A percentile compares a stretch with the other conserved stretches of the same genome.
phyloP scores from a whole-genome alignment of 2,888 invertebrate genomes.

The Norana najaformis region DNA sequence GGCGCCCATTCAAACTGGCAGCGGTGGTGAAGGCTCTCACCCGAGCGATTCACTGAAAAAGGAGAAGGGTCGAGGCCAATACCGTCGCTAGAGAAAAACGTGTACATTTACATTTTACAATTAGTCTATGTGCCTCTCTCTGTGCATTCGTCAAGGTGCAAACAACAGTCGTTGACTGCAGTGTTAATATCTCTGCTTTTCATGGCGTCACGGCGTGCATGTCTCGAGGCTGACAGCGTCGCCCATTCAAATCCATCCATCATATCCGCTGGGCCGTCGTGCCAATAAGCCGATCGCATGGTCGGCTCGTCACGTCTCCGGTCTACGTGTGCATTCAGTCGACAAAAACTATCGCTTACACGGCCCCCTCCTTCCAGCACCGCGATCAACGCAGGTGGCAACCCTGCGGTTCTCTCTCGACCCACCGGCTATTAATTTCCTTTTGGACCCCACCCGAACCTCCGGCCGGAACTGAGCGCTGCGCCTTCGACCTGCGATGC shows the following conservation, averaged over 20 bases:
- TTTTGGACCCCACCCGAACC: background rate
- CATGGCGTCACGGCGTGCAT: background rate
- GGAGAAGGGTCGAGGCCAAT: too few relatives aligned
- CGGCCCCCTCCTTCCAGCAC: background rate
- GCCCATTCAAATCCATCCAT: background rate
- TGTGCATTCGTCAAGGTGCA: background rate
- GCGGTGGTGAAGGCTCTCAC: too few relatives aligned
- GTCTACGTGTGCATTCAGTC: background rate
- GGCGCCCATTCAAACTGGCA: too few relatives aligned
- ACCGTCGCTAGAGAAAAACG: too few relatives aligned
- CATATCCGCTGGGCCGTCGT: background rate
- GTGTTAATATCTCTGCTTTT: background rate
- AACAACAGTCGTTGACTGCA: background rate
- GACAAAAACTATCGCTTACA: background rate
- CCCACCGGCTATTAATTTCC: slow-evolving; percentile 3
- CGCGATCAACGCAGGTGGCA: background rate
- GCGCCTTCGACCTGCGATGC: background rate
- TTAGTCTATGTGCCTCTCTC: too few relatives aligned
- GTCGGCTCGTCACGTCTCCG: background rate
- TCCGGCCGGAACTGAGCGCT: background rate
- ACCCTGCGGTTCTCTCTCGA: slow-evolving; percentile 5
- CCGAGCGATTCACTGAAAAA: too few relatives aligned
- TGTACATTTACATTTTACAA: too few relatives aligned
- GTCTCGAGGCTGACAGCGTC: background rate
- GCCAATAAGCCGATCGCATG: background rate